phyloP scores from a whole-genome alignment of 2,113 vertebrate species.

The Thinocorus orbignyianus region DNA sequence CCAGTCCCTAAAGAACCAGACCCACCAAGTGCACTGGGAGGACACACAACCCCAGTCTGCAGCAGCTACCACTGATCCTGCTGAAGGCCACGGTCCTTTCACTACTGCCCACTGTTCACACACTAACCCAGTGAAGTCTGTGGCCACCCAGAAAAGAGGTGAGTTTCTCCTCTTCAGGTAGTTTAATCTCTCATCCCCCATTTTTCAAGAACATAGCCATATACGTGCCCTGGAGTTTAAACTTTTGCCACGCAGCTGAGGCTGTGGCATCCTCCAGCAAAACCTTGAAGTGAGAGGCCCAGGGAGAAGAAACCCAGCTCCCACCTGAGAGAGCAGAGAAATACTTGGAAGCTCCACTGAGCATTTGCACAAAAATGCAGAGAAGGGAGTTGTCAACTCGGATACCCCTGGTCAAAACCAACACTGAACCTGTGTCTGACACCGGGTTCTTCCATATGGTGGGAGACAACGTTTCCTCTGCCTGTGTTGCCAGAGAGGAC shows the following conservation, averaged over 20 bases:
- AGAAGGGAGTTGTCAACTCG: not conserved
- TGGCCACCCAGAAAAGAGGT: not conserved
- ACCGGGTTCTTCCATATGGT: not conserved
- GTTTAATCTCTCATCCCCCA: not conserved
- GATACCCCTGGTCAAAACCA: not conserved
- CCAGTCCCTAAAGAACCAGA: not conserved
- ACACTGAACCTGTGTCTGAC: not conserved
- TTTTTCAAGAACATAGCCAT: not conserved
- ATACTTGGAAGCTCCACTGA: not conserved
- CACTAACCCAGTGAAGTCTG: not conserved
- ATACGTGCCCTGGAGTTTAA: not conserved
- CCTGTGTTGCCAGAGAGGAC: not conserved
- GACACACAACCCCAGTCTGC: not conserved
- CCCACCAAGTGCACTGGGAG: not conserved
- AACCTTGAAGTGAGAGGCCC: not conserved
- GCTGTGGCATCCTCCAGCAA: not conserved
- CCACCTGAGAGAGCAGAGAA: not conserved
- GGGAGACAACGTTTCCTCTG: not conserved
- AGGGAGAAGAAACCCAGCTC: not conserved
- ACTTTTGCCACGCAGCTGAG: not conserved
- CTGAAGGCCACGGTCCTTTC: not conserved
- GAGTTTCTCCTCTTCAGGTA: not conserved
- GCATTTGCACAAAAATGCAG: rapidly evolving
- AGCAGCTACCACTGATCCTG: not conserved
- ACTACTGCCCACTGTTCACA: not conserved